Evolutionary conservation across 2,113 vertebrate species (phyloP), one percentile per base, ranked within the genome.

Genomic region (Perognathus longimembris): DNA sequence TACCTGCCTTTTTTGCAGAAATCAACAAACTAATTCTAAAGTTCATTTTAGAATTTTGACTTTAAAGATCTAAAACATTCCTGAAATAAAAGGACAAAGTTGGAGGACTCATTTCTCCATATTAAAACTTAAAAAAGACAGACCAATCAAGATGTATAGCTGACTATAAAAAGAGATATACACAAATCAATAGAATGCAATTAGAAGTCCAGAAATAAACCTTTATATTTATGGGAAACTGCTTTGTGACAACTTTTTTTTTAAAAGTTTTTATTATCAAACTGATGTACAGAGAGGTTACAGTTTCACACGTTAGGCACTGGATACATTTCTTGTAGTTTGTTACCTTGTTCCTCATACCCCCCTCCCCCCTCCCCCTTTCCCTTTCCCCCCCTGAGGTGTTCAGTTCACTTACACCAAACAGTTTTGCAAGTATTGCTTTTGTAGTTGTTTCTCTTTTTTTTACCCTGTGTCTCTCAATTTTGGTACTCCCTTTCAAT

Each of bases 51-150:
- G 7, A 79, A 84, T 38, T 40, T 61, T 57, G 78, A 66, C 6
- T 15, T 28, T 32, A 54, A 61, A 61, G 18, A 74, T 26, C 21
- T 64, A 84, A 92, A 61, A 83, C 5, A 61, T n/a, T 79, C 45
- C 14, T 85, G n/a, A 70, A 81, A 66, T 21, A 66, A 88, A 85
- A 78, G 38, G 45, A 38, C 20, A 74, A 88, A n/a, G 42, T 57
- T 64, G 26, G 9, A 90, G 28, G 28, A 78, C 1, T 64, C 38
- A 63, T 40, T 40, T 85, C 64, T 54, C 20, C 9, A 12, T 78
- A 66, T 94, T 24, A 78, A 84, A 94, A 57, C 11, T 83, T 94
- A 32, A 71, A 12, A 34, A 64, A 77, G 18, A 28, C 22, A 59
- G 15, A 32, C 1, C 28, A 70, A 34, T 70, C 18, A 40, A 88